Evolutionary conservation across 2,888 invertebrate species (phyloP).

Genomic region (Coleophora deauratella): DNA sequence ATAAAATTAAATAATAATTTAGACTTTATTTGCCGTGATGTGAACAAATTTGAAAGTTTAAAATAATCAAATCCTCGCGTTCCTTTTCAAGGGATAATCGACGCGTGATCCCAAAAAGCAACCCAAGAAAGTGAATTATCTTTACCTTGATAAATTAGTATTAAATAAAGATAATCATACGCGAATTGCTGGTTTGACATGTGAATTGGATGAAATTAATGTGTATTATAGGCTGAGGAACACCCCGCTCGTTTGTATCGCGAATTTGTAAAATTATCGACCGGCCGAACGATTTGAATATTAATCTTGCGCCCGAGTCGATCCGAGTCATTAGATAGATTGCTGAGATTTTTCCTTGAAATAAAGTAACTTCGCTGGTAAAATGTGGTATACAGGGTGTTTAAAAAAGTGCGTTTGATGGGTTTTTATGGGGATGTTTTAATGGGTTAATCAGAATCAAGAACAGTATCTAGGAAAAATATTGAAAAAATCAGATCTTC

Average conservation of each 20-base stretch:
- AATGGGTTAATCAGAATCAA: no score
- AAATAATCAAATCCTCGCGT: no score
- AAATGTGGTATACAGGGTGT: no score
- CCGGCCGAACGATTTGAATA: constrained; percentile 56
- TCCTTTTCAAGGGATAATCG: no score
- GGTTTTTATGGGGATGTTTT: no score
- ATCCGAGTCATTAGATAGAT: constrained; percentile 8
- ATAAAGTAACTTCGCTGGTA: neutral
- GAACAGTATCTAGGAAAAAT: no score
- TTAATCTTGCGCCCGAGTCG: constrained; percentile 46
- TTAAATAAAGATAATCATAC: constrained; percentile 68
- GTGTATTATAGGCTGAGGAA: constrained; percentile 61
- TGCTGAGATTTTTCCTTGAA: neutral
- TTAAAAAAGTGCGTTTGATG: no score
- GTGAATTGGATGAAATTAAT: constrained; percentile 60
- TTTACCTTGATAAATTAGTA: constrained; percentile 54
- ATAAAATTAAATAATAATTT: no score
- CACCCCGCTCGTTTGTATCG: constrained; percentile 54
- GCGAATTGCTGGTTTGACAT: constrained; percentile 66
- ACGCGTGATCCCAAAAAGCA: no score
- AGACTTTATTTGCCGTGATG: no score
- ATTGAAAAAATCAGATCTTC: no score
- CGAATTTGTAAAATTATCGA: constrained; percentile 68
- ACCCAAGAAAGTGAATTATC: constrained; percentile 29
- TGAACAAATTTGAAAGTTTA: no score